A percentile compares a stretch with the other conserved stretches of the same genome.
Evolutionary conservation across 2,797 vertebrate species (phyloP).

Genomic region (Myioborus miniatus): DNA sequence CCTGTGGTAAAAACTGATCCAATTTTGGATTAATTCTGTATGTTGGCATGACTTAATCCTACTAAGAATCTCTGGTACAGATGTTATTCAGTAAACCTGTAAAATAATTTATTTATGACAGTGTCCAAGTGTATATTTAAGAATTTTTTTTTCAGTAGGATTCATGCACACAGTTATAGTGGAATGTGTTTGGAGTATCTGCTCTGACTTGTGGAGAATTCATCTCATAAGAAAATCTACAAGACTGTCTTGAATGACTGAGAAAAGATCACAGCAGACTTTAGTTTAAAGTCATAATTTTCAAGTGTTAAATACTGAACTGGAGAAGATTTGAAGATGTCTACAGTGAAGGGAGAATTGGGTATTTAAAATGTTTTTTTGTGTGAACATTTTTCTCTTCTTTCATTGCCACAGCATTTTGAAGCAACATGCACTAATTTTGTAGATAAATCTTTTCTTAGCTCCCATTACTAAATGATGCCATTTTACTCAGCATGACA

Average conservation of each 20-base stretch:
- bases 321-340: fast-evolving
- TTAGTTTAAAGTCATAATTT: not conserved
- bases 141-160: not conserved
- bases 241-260: not conserved
- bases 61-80: not conserved
- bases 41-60: not conserved
- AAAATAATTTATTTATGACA: not conserved
- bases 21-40: not conserved
- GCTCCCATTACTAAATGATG: slow-evolving; percentile 25
- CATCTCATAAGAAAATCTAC: not conserved
- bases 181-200: not conserved
- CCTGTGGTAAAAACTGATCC: not conserved
- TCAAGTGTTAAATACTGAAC: not conserved
- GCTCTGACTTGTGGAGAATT: not conserved
- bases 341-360: fast-evolving
- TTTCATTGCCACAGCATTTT: not conserved
- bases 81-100: not conserved
- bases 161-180: not conserved
- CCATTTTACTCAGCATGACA: not conserved
- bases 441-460: slow-evolving; percentile 21
- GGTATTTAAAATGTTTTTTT: not conserved
- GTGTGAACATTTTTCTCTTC: not conserved
- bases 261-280: not conserved
- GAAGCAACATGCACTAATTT: slow-evolving; percentile 3
- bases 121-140: not conserved